phyloP scores from a whole-genome alignment of 2,888 invertebrate genomes.

The Nymphalis c-album region DNA sequence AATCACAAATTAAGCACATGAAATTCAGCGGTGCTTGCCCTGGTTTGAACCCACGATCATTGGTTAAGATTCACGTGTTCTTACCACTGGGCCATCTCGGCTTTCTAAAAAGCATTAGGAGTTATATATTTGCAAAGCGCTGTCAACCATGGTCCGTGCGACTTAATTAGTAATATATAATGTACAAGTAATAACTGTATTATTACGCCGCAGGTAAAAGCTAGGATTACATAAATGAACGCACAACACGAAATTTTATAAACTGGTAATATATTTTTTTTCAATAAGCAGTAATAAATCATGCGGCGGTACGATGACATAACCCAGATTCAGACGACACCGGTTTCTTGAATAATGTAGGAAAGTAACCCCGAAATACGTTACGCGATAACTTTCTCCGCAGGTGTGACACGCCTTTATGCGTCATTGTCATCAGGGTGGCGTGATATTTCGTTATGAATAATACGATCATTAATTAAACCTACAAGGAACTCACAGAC shows the following conservation, averaged over 20 bases:
- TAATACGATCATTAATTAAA: background rate
- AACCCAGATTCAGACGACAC: constrained; percentile 25
- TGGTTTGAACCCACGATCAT: too few species aligned
- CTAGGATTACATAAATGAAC: constrained; percentile 3
- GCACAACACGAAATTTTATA: background rate
- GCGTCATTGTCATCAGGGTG: constrained; percentile 22
- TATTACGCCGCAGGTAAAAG: constrained; percentile 2
- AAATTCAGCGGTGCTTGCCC: too few species aligned
- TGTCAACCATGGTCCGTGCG: too few species aligned
- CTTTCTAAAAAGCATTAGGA: too few species aligned
- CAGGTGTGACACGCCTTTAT: constrained; percentile 35
- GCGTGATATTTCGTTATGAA: background rate
- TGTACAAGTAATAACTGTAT: background rate
- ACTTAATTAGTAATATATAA: too few species aligned
- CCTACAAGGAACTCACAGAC: too few species aligned
- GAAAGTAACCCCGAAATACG: constrained; percentile 28
- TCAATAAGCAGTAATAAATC: constrained; percentile 14
- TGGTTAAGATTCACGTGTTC: too few species aligned
- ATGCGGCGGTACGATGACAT: constrained; percentile 24
- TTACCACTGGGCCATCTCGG: too few species aligned
- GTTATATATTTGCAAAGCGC: too few species aligned
- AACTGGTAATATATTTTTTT: constrained; percentile 18
- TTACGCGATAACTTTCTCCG: constrained; percentile 30
- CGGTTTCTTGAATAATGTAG: constrained; percentile 29
- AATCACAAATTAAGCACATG: too few species aligned